Evolutionary conservation across 2,888 invertebrate species (phyloP).

Genomic region (Danaus chrysippus): DNA sequence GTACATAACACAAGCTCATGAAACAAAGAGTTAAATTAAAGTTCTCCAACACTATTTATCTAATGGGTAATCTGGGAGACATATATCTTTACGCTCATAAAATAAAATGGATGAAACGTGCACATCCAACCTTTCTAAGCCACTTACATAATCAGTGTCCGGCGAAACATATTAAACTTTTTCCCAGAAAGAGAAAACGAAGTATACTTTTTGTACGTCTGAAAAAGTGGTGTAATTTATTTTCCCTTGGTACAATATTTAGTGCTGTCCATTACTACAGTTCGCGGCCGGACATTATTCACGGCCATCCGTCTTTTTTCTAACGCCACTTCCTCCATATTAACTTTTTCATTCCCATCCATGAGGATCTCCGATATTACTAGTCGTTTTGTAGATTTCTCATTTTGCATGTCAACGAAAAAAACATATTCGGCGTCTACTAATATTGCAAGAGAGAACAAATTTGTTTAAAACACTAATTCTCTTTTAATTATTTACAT

Average conservation of each 20-base stretch:
- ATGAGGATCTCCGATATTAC: conserved; percentile 13
- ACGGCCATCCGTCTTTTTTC: conserved; percentile 74
- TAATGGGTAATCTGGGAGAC: conserved; percentile 19
- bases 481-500: too few species aligned
- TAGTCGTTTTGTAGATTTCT: conserved; percentile 3
- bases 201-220: conserved; percentile 70
- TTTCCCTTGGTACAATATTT: conserved; percentile 77
- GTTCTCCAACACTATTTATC: conserved; percentile 18
- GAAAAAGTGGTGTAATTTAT: conserved; percentile 77
- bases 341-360: conserved; percentile 58
- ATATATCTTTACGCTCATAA: conserved; percentile 21
- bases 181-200: conserved; percentile 69
- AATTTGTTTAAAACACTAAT: too few species aligned
- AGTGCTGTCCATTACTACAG: conserved; percentile 78
- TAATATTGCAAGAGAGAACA: too few species aligned
- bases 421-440: background rate
- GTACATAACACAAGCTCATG: conserved; percentile 12
- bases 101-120: conserved; percentile 32
- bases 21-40: conserved; percentile 15
- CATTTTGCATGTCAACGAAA: conserved; percentile 7
- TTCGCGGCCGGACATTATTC: conserved; percentile 78
- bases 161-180: conserved; percentile 69
- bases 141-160: conserved; percentile 39
- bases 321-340: conserved; percentile 58
- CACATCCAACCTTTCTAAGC: conserved; percentile 31